These are phyloP conservation scores for Trachelus iudaicus DNA, from an alignment of 2,888 invertebrate species.

Conservation along the genomic window DNA sequence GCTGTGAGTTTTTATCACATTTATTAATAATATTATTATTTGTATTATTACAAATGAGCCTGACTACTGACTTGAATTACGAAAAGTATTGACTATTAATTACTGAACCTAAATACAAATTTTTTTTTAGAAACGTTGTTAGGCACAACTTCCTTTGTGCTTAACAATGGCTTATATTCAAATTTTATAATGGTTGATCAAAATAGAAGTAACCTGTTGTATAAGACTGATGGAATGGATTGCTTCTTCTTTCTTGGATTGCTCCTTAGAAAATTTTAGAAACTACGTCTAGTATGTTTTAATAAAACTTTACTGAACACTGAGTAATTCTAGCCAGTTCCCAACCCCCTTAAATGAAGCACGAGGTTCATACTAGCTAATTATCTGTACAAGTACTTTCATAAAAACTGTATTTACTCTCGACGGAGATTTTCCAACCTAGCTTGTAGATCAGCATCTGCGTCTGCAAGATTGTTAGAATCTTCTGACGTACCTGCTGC, in stretches of 20 bases:
- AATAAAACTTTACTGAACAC: too few relatives aligned
- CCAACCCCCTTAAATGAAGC: too few relatives aligned
- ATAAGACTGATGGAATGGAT: too few relatives aligned
- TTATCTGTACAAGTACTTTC: not conserved
- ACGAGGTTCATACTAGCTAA: too few relatives aligned
- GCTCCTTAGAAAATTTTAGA: not conserved
- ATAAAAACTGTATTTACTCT: constrained; percentile 70
- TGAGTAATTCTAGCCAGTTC: too few relatives aligned
- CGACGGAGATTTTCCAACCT: constrained; percentile 93
- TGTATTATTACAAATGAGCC: not conserved
- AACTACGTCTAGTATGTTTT: too few relatives aligned
- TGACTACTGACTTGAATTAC: not conserved
- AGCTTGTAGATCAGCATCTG: constrained; percentile 97
- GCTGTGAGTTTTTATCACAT: not conserved
- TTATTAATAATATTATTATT: not conserved
- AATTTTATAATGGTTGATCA: too few relatives aligned
- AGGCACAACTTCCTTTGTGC: too few relatives aligned
- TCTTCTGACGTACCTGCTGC: constrained; percentile 67
- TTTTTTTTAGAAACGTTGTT: not conserved
- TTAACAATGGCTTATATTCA: too few relatives aligned
- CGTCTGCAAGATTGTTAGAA: constrained; percentile 74
- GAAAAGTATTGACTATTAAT: not conserved
- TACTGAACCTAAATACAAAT: not conserved
- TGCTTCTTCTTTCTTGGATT: not conserved
- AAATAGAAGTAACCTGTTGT: too few relatives aligned